Conservation (phyloP, 2,888 invertebrate species). For the Saturnia japonica region DNA sequence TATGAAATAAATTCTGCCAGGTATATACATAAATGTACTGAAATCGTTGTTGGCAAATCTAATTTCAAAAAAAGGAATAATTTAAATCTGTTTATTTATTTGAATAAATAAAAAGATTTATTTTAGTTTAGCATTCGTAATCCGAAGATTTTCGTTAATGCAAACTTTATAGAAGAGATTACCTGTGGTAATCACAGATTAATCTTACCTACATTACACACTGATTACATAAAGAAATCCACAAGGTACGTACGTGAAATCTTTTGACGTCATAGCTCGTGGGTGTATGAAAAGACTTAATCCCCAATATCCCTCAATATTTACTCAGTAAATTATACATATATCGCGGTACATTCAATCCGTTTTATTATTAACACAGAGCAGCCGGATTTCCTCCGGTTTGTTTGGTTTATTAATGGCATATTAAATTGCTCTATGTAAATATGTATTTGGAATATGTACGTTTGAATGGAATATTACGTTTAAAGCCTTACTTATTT, state of each 20-base stretch:
- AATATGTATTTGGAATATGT: background rate
- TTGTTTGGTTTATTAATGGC: conserved; percentile 14
- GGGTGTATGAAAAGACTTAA: conserved; percentile 11
- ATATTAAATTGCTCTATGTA: conserved; percentile 6
- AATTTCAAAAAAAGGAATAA: no score
- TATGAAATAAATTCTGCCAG: no score
- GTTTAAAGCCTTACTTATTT: background rate
- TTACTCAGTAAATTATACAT: background rate
- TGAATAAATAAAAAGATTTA: no score
- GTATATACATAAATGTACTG: no score
- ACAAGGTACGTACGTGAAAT: conserved; percentile 1
- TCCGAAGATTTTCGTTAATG: background rate
- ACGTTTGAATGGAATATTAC: background rate
- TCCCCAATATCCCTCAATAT: background rate
- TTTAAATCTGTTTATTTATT: no score
- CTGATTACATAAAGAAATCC: background rate
- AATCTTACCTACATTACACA: background rate
- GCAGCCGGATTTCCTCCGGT: conserved; percentile 7
- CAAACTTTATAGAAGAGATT: background rate
- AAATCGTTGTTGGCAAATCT: no score
- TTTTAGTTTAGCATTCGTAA: background rate
- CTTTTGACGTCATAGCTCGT: conserved; percentile 10
- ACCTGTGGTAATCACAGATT: background rate
- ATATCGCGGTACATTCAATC: conserved; percentile 6
- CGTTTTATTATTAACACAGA: background rate